A percentile compares a stretch with the other conserved stretches of the same genome.
phyloP scores from a whole-genome alignment of 2,797 vertebrate genomes.

The Phrynocephalus vlangalii region DNA sequence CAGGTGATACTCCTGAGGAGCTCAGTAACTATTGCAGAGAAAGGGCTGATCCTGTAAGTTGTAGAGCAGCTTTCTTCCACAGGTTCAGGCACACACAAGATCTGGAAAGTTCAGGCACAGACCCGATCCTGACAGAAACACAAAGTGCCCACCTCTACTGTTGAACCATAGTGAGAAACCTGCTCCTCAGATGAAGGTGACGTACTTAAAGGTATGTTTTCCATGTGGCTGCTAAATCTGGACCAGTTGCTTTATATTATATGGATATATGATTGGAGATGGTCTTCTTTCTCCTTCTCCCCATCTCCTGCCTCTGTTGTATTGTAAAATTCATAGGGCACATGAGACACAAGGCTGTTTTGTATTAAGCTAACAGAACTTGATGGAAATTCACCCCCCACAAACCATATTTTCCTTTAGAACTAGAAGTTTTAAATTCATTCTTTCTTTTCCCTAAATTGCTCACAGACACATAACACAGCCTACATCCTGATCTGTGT shows the following conservation, averaged over 20 bases:
- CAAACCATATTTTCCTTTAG: constrained; percentile 67
- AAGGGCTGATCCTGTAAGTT: no score
- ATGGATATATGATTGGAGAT: constrained; percentile 63
- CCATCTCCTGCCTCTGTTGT: constrained; percentile 17
- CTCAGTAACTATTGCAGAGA: no score
- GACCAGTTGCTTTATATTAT: constrained; percentile 73
- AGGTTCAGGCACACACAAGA: no score
- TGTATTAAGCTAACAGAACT: constrained; percentile 63
- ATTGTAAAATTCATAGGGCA: neutral
- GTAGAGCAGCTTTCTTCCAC: no score
- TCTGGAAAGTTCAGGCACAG: no score
- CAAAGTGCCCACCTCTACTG: constrained; percentile 10
- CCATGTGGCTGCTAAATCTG: constrained; percentile 75
- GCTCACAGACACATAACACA: no score
- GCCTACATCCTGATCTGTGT: neutral
- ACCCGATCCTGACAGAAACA: no score
- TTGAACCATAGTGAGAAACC: constrained; percentile 69
- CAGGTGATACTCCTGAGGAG: no score
- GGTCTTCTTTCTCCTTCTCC: constrained; percentile 51
- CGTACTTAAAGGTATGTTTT: constrained; percentile 69
- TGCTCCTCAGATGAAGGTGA: constrained; percentile 73
- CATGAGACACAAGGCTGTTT: constrained; percentile 56
- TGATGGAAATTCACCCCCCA: constrained; percentile 67
- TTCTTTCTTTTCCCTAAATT: constrained; percentile 41
- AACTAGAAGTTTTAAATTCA: constrained; percentile 69